Conservation (phyloP, 2,113 vertebrate genomes). For the Tetrax tetrax region DNA sequence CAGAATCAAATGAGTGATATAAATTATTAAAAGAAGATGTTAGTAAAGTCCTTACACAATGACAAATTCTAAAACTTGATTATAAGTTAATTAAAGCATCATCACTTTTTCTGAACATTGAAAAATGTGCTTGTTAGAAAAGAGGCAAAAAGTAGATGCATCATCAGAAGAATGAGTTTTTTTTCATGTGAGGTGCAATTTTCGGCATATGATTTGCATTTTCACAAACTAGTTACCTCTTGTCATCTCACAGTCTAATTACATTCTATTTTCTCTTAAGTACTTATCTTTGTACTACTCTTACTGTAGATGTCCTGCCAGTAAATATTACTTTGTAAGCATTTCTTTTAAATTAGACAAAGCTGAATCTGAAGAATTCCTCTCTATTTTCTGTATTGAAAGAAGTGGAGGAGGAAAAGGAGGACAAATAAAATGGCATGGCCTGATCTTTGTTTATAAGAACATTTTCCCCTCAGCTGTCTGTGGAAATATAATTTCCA, state of each 20-base stretch:
- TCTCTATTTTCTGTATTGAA: background rate
- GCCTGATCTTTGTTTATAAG: constrained; percentile 8
- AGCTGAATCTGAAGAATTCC: background rate
- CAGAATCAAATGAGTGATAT: background rate
- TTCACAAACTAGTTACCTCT: background rate
- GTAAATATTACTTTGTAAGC: background rate
- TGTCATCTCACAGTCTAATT: background rate
- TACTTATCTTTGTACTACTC: background rate
- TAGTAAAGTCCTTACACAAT: background rate
- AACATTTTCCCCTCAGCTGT: background rate
- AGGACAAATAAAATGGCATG: background rate
- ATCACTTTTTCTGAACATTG: background rate
- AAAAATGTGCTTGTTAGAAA: background rate
- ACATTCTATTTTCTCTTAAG: background rate
- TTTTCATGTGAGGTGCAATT: background rate
- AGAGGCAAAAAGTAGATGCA: background rate
- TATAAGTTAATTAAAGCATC: background rate
- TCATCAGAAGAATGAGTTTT: background rate
- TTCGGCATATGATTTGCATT: background rate
- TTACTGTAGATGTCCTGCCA: background rate
- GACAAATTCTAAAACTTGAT: background rate
- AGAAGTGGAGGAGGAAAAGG: background rate
- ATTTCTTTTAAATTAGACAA: background rate
- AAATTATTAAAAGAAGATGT: background rate
- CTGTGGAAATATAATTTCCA: constrained; percentile 21